Conservation (phyloP, 92 coral and sea anemone species). For the Blastomussa wellsi region DNA sequence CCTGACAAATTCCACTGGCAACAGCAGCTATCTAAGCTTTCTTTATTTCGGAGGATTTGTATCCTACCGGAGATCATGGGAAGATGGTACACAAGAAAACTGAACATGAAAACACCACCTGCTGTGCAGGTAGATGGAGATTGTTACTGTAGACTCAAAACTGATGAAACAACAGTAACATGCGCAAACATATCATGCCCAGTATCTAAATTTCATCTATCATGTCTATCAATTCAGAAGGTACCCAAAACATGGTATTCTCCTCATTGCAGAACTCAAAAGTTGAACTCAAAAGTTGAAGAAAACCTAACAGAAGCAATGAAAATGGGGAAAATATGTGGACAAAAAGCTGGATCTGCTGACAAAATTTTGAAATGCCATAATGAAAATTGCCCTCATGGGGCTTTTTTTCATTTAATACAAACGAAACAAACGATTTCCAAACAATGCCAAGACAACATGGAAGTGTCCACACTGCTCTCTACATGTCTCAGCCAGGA, state of each 20-base stretch:
- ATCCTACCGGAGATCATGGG: too few relatives aligned
- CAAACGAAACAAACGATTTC: slow-evolving; percentile 50
- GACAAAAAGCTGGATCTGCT: slow-evolving; percentile 13
- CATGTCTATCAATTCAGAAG: slow-evolving; percentile 31
- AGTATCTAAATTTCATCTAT: slow-evolving; percentile 27
- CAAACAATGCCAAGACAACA: slow-evolving; percentile 52
- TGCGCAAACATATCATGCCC: slow-evolving; percentile 36
- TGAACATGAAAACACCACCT: background rate
- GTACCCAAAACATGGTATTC: slow-evolving; percentile 5
- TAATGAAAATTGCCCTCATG: slow-evolving; percentile 39
- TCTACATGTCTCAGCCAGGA: background rate
- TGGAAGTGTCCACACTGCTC: slow-evolving; percentile 50
- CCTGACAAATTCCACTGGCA: too few relatives aligned
- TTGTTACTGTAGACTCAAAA: slow-evolving; percentile 34
- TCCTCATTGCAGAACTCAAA: slow-evolving; percentile 40
- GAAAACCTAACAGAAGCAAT: slow-evolving; percentile 21
- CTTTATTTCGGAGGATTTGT: too few relatives aligned
- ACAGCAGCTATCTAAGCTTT: too few relatives aligned
- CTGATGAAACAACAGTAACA: slow-evolving; percentile 8
- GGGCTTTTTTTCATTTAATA: slow-evolving; percentile 43
- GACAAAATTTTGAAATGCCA: slow-evolving; percentile 62
- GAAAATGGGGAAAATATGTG: slow-evolving; percentile 18
- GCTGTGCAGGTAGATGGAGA: slow-evolving; percentile 9
- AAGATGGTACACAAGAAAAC: too few relatives aligned
- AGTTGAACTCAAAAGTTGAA: slow-evolving; percentile 20